phyloP scores from a whole-genome alignment of 2,888 invertebrate species.

The Apamea monoglypha region DNA sequence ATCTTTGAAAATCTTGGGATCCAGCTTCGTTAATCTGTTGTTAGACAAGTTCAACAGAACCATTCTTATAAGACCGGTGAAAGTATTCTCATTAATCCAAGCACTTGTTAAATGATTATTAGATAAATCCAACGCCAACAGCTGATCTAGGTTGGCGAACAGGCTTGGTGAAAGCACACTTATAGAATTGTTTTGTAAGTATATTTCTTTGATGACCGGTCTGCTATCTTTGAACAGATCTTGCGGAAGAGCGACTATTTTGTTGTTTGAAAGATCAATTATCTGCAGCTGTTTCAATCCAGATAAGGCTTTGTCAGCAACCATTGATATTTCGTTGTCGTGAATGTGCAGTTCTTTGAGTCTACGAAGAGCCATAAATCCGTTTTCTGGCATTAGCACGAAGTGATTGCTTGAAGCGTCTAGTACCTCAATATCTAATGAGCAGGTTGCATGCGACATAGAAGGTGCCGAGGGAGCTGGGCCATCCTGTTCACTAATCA shows the following conservation, averaged over 20 bases:
- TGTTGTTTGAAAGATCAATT: constrained; percentile 97
- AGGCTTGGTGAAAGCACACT: constrained; percentile 95
- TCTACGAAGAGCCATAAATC: constrained; percentile 94
- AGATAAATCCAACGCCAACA: constrained; percentile 95
- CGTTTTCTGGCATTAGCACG: constrained; percentile 94
- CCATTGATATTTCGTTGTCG: constrained; percentile 97
- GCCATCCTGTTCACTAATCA: constrained; percentile 91
- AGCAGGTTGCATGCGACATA: constrained; percentile 91
- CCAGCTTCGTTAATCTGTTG: constrained; percentile 95
- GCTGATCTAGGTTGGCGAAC: constrained; percentile 95
- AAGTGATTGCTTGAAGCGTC: constrained; percentile 97
- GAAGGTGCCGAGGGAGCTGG: constrained; percentile 83
- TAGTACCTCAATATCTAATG: constrained; percentile 94
- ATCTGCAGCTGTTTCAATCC: constrained; percentile 95
- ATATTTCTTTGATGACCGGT: constrained; percentile 95
- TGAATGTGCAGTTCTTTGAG: constrained; percentile 95
- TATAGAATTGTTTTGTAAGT: constrained; percentile 97
- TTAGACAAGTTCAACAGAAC: constrained; percentile 96
- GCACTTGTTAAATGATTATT: constrained; percentile 96
- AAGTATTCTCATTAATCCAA: constrained; percentile 96
- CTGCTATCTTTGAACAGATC: constrained; percentile 95
- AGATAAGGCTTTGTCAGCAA: constrained; percentile 95
- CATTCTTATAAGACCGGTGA: constrained; percentile 96
- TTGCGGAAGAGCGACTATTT: constrained; percentile 96
- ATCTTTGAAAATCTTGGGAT: constrained; percentile 95